A percentile compares a stretch with the other conserved stretches of the same genome.
These are phyloP conservation scores for Stercorarius parasiticus DNA, from an alignment of 2,113 vertebrate genomes.

Conservation along the genomic window DNA sequence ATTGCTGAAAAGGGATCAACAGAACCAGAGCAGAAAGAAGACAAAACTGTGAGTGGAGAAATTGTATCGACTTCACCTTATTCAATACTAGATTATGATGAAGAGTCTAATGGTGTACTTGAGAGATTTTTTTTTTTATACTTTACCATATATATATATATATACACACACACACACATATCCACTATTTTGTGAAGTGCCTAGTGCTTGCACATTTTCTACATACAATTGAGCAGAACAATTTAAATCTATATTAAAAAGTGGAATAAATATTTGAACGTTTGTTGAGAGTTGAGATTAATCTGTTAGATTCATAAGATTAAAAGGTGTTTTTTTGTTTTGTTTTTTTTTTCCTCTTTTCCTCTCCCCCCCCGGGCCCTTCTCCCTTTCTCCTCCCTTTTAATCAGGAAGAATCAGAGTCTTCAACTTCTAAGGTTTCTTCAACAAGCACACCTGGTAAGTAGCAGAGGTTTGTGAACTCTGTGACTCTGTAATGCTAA, in stretches of 20 bases:
- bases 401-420: conserved; percentile 90
- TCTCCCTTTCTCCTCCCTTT: background rate
- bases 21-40: conserved; percentile 90
- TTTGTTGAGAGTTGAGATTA: background rate
- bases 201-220: background rate
- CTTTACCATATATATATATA: background rate
- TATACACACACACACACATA: no score
- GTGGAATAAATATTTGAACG: background rate
- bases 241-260: background rate
- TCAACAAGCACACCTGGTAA: conserved; percentile 96
- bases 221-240: background rate
- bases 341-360: background rate
- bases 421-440: conserved; percentile 84
- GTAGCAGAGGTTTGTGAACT: conserved; percentile 32
- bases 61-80: background rate
- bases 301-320: background rate
- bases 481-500: background rate
- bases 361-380: accelerated
- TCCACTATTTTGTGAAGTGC: background rate
- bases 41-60: conserved; percentile 83
- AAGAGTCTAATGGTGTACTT: background rate
- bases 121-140: background rate
- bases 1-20: conserved; percentile 97
- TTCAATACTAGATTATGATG: background rate
- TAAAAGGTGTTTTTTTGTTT: background rate